Evolutionary conservation across 2,113 vertebrate species (phyloP), one percentile per base, ranked within the genome.

Genomic region (Entomyzon cyanotis): DNA sequence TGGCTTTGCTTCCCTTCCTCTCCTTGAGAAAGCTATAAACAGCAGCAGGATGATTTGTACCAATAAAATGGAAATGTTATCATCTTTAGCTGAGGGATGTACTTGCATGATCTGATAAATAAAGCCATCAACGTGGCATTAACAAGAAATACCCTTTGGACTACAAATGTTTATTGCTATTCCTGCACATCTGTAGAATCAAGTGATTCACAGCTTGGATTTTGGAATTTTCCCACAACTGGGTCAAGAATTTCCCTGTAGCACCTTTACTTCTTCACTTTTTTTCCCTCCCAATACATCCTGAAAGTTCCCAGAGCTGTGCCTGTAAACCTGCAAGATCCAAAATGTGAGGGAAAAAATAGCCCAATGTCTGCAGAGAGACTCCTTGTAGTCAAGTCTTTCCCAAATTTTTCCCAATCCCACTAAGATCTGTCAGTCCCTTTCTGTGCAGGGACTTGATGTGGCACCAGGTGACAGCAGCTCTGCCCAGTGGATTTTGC

Each of bases 201-300:
- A 7, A 65, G 28, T 68, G 11, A 68, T 46, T 67, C 25, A 47
- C 75, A 25, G 55, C 39, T 47, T 56, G 2, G 24, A 12, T 44
- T 82, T 75, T 23, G 8, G 31, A 44, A 65, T 50, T 12, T 65
- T 49, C 18, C 89, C 84, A 56, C 27, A 89, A 28, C 1, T 10
- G 19, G 30, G 22, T 30, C 7, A 49, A 73, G 37, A 90, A 73
- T 49, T 85, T 83, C 79, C 53, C 59, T 62, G n/a, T 3, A 53
- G 19, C 5, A 7, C 13, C 6, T 64, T 60, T n/a, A 25, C 30
- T 56, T 27, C 7, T 21, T 15, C 1, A 9, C 17, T 33, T 25
- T 37, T 6, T 12, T 2, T 8, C 1, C 2, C 6, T 4, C 14
- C 16, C 39, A 35, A 3, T 20, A 42, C 8, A 37, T 4, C 31